Evolutionary conservation across 2,888 invertebrate genomes (phyloP).

Genomic region (Ochropleura leucogaster): DNA sequence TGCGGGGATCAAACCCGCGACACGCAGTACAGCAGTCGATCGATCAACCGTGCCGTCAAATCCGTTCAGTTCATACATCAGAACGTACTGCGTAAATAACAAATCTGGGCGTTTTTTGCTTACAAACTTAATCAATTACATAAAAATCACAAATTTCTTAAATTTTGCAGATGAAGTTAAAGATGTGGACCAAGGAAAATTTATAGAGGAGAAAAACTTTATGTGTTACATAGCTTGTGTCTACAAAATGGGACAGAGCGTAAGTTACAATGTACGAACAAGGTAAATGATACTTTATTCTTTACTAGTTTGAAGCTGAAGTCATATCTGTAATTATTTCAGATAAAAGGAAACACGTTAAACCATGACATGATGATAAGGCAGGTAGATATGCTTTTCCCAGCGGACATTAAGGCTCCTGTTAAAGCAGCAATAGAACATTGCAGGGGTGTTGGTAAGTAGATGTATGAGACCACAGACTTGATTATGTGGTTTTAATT

Average conservation of each 20-base stretch:
- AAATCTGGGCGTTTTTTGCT: neutral
- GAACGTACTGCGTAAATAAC: neutral
- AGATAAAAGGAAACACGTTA: conserved; percentile 79
- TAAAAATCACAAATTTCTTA: neutral
- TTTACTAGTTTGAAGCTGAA: neutral
- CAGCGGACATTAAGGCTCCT: conserved; percentile 75
- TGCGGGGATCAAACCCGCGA: too few relatives aligned
- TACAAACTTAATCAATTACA: neutral
- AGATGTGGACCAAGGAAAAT: conserved; percentile 74
- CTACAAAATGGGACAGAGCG: conserved; percentile 70
- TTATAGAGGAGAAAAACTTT: conserved; percentile 73
- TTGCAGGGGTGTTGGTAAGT: conserved; percentile 74
- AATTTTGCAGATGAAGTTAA: conserved; percentile 72
- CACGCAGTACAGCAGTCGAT: too few relatives aligned
- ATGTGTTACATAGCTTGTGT: conserved; percentile 78
- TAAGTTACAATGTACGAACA: conserved; percentile 60
- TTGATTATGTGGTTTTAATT: too few relatives aligned
- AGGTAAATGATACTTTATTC: neutral
- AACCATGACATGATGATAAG: conserved; percentile 73
- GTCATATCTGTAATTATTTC: conserved; percentile 18
- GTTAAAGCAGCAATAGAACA: conserved; percentile 73
- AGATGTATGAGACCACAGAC: neutral
- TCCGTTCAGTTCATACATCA: neutral
- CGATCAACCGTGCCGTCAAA: too few relatives aligned
- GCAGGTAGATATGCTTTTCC: conserved; percentile 81